These are phyloP conservation scores for Radopholus similis DNA, from an alignment of 1,140 invertebrate genomes.

Conservation along the genomic window DNA sequence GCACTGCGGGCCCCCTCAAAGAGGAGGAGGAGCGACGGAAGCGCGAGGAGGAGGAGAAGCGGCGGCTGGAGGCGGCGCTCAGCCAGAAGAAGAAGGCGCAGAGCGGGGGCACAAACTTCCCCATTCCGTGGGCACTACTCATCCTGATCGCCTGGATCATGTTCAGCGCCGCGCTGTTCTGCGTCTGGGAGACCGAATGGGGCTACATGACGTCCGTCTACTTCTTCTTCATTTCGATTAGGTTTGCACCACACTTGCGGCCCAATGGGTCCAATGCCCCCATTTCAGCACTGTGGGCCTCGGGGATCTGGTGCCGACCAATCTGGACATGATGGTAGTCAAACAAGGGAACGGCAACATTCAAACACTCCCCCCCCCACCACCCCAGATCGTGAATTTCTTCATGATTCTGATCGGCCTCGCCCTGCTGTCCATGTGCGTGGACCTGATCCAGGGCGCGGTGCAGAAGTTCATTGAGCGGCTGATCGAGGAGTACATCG, in stretches of 20 bases:
- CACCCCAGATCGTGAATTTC: slow-evolving; percentile 47
- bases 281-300: slow-evolving; percentile 54
- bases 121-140: slow-evolving; percentile 51
- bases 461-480: slow-evolving; percentile 47
- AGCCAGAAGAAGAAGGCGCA: slow-evolving; percentile 22
- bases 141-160: slow-evolving; percentile 56
- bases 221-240: slow-evolving; percentile 59
- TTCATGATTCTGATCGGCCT: slow-evolving; percentile 55
- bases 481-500: slow-evolving; percentile 53
- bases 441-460: slow-evolving; percentile 54
- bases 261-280: background rate
- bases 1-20: background rate
- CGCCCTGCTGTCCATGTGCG: slow-evolving; percentile 59
- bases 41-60: slow-evolving; percentile 2
- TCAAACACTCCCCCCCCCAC: background rate
- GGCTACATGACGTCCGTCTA: slow-evolving; percentile 54
- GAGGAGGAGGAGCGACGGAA: background rate
- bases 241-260: slow-evolving; percentile 20
- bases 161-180: slow-evolving; percentile 53
- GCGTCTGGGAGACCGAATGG: slow-evolving; percentile 57
- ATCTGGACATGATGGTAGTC: slow-evolving; percentile 54
- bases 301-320: slow-evolving; percentile 54
- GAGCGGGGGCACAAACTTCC: slow-evolving; percentile 25
- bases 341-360: background rate
- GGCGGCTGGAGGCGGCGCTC: background rate